These are phyloP conservation scores for Baronia brevicornis DNA, from an alignment of 2,888 invertebrate species.

Conservation along the genomic window DNA sequence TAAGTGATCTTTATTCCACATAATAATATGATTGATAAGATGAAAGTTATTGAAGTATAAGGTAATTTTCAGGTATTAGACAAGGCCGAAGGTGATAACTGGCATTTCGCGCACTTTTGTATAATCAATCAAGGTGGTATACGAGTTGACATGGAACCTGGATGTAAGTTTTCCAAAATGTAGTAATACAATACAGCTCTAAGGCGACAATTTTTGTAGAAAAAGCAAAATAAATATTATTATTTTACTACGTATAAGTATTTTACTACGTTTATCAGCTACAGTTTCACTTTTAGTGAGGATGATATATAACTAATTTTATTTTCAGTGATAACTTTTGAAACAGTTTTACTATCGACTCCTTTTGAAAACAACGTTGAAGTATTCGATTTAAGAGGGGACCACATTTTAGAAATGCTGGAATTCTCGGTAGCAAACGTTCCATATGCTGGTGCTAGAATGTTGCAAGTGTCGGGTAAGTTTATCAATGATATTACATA, in stretches of 20 bases:
- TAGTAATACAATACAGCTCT: neutral
- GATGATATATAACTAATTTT: neutral
- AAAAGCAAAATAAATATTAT: neutral
- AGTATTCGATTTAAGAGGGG: conserved; percentile 81
- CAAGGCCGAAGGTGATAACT: conserved; percentile 60
- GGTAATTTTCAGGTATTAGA: conserved; percentile 57
- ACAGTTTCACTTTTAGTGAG: neutral
- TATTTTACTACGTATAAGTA: neutral
- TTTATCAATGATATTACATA: conserved; percentile 32
- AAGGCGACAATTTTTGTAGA: neutral
- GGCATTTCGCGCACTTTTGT: conserved; percentile 82
- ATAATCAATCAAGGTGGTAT: conserved; percentile 82
- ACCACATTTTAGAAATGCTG: conserved; percentile 77
- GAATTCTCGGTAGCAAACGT: conserved; percentile 71
- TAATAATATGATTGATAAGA: too few species aligned
- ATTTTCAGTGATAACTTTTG: conserved; percentile 79
- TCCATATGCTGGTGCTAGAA: conserved; percentile 57
- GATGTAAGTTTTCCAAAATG: conserved; percentile 62
- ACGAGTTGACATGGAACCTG: conserved; percentile 77
- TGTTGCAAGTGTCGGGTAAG: conserved; percentile 78
- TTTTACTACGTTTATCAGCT: neutral
- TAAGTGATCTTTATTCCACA: too few species aligned
- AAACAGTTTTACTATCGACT: conserved; percentile 79
- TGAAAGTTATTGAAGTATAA: too few species aligned
- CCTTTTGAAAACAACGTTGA: conserved; percentile 87